Conservation (phyloP, 2,113 vertebrate genomes). For the Tenrec ecaudatus region DNA sequence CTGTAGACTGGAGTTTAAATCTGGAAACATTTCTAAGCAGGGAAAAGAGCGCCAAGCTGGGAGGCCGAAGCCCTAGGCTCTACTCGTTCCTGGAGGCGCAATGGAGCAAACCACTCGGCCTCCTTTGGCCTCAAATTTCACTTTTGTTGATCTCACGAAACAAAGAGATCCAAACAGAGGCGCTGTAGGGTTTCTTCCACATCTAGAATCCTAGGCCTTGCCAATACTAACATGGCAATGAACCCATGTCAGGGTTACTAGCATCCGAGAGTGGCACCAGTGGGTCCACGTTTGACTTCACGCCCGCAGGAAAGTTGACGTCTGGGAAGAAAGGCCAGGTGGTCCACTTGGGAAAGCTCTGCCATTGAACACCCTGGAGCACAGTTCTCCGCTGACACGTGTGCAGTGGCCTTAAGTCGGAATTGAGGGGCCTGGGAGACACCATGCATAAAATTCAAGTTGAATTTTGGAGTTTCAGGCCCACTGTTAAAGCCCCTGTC, state of each 20-base stretch:
- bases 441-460: background rate
- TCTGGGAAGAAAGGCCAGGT: background rate
- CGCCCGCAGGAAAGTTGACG: background rate
- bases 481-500: background rate
- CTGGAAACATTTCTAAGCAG: slow-evolving; percentile 38
- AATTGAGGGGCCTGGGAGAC: background rate
- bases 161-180: background rate
- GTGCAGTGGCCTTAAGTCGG: background rate
- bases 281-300: background rate
- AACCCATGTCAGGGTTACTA: background rate
- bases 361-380: background rate
- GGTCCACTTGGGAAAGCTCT: background rate
- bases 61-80: background rate
- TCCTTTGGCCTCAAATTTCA: background rate
- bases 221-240: background rate
- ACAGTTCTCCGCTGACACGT: background rate
- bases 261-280: background rate
- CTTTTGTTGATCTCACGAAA: background rate
- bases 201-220: background rate
- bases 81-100: background rate
- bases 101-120: background rate
- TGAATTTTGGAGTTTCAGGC: background rate
- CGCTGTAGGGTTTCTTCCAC: background rate
- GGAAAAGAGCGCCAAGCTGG: background rate
- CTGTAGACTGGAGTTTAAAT: slow-evolving; percentile 63